phyloP scores from a whole-genome alignment of 2,113 vertebrate species.

The Tenebrosternarchus preto region DNA sequence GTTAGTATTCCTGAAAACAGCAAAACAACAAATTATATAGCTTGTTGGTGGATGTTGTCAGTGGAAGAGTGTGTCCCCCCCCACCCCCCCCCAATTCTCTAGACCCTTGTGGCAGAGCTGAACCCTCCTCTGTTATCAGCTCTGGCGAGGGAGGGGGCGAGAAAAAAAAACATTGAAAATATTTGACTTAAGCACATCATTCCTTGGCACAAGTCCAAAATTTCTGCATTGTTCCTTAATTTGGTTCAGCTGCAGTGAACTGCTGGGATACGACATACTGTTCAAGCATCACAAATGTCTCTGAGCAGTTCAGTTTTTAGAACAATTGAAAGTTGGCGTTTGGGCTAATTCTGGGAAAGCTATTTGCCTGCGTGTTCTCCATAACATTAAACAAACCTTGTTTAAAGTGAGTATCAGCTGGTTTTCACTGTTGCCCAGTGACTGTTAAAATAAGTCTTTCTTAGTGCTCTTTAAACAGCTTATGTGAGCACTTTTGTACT shows the following conservation, averaged over 20 bases:
- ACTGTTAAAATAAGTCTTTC: not conserved
- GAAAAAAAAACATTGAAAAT: not conserved
- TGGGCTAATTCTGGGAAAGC: not conserved
- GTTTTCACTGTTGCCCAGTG: not conserved
- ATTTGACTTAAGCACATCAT: not conserved
- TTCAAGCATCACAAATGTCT: not conserved
- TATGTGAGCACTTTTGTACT: not conserved
- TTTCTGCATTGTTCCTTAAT: not conserved
- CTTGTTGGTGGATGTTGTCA: constrained; percentile 58
- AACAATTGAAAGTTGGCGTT: not conserved
- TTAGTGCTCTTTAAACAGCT: not conserved
- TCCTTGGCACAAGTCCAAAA: not conserved
- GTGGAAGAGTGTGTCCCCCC: constrained; percentile 45
- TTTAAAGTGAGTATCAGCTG: not conserved
- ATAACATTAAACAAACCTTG: not conserved
- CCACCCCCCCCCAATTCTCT: constrained; percentile 40
- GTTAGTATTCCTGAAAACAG: constrained; percentile 48
- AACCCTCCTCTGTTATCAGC: constrained; percentile 15
- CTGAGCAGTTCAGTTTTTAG: not conserved
- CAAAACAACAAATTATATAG: constrained; percentile 66
- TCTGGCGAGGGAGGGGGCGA: not conserved
- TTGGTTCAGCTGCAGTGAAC: not conserved
- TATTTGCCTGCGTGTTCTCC: not conserved
- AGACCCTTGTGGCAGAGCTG: constrained; percentile 42
- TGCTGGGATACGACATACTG: not conserved